Evolutionary conservation across 2,888 invertebrate genomes (phyloP).

Genomic region (Esperia sulphurella): DNA sequence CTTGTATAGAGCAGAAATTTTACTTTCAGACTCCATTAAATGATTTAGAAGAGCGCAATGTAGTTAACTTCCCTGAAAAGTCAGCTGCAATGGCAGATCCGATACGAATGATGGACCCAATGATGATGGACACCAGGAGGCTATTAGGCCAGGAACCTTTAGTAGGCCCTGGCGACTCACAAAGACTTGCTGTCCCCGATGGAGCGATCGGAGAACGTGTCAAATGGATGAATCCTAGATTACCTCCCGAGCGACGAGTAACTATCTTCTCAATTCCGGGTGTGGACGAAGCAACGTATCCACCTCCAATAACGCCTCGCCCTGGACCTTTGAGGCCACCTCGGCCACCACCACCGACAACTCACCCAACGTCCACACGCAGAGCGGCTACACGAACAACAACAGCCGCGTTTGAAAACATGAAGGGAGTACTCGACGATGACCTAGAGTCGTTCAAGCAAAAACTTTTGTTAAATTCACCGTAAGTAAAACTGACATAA

Average conservation of each 20-base stretch:
- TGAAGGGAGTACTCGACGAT: neutral
- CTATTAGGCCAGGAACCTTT: too few species aligned
- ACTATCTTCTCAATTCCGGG: neutral
- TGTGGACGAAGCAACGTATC: slow-evolving; percentile 12
- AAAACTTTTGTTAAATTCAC: neutral
- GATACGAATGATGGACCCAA: neutral
- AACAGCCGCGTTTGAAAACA: neutral
- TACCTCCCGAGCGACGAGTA: neutral
- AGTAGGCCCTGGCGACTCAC: neutral
- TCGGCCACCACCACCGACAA: neutral
- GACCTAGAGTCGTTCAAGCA: neutral
- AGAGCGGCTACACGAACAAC: neutral
- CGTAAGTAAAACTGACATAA: neutral
- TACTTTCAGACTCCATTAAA: too few species aligned
- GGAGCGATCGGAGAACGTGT: neutral
- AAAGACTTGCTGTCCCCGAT: neutral
- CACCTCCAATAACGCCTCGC: slow-evolving; percentile 21
- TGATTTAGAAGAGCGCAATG: too few species aligned
- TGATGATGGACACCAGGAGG: too few species aligned
- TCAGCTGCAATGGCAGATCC: too few species aligned
- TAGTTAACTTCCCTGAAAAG: too few species aligned
- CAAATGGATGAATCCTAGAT: neutral
- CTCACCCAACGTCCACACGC: neutral
- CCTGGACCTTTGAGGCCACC: slow-evolving; percentile 23
- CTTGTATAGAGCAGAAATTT: too few species aligned